phyloP scores from a whole-genome alignment of 2,113 vertebrate species.

The Brachyistius frenatus region DNA sequence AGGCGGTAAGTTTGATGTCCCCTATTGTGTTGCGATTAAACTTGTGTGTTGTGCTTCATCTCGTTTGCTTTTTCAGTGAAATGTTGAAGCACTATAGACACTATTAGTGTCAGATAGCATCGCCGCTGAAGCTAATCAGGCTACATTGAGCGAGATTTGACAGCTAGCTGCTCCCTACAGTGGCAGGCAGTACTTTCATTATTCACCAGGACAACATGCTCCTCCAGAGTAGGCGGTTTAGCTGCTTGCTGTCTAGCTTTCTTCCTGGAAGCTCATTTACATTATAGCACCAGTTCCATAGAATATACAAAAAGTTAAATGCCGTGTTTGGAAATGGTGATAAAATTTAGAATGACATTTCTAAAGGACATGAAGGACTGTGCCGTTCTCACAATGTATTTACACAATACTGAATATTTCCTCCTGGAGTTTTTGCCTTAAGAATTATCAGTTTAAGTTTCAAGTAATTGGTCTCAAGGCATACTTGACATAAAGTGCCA shows the following conservation, averaged over 20 bases:
- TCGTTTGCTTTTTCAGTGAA: slow-evolving; percentile 18
- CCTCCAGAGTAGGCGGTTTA: neutral
- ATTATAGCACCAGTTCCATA: neutral
- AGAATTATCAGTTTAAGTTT: too few species aligned
- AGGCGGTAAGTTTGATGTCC: neutral
- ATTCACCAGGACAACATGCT: slow-evolving; percentile 32
- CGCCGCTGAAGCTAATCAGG: slow-evolving; percentile 35
- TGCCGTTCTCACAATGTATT: too few species aligned
- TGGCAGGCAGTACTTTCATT: slow-evolving; percentile 36
- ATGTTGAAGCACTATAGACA: slow-evolving; percentile 8
- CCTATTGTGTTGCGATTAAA: neutral
- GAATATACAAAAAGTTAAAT: neutral
- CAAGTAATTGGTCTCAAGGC: too few species aligned
- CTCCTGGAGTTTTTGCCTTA: too few species aligned
- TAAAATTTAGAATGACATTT: neutral
- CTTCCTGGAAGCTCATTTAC: neutral
- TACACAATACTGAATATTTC: too few species aligned
- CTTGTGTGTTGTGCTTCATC: neutral
- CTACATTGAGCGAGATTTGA: slow-evolving; percentile 35
- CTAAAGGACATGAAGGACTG: too few species aligned
- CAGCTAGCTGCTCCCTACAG: slow-evolving; percentile 29
- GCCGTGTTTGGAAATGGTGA: neutral
- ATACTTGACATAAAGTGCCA: neutral
- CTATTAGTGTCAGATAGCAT: slow-evolving; percentile 59
- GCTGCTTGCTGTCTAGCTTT: neutral